Conservation (phyloP, 2,113 vertebrate genomes). For the Poeciliopsis occidentalis region DNA sequence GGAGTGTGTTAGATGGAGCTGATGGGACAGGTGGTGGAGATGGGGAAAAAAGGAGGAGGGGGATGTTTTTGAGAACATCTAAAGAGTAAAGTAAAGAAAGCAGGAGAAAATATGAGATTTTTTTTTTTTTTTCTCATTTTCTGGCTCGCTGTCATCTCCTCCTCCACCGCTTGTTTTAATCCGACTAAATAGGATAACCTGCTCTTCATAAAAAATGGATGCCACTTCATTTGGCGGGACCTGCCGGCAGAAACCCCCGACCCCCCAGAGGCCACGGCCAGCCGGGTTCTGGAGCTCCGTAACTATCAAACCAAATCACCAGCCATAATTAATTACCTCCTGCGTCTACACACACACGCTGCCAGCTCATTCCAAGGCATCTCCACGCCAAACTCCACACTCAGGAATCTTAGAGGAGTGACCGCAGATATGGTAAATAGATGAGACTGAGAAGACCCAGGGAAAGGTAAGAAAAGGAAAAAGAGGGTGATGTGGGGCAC, state of each 20-base stretch:
- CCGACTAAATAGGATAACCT: conserved; percentile 87
- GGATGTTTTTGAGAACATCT: conserved; percentile 47
- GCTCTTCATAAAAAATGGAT: conserved; percentile 87
- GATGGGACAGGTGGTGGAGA: conserved; percentile 26
- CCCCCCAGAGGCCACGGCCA: conserved; percentile 56
- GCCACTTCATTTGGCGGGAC: conserved; percentile 81
- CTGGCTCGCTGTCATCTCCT: conserved; percentile 59
- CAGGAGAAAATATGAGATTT: conserved; percentile 46
- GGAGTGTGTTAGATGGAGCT: conserved; percentile 2
- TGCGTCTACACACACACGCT: conserved; percentile 6
- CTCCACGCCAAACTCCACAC: neutral
- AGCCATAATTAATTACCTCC: conserved; percentile 80
- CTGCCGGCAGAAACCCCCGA: conserved; percentile 38
- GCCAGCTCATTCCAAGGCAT: conserved; percentile 20
- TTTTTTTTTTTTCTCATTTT: neutral
- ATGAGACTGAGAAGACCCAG: neutral
- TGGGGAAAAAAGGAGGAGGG: conserved; percentile 10
- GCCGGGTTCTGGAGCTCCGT: conserved; percentile 30
- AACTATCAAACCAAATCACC: conserved; percentile 67
- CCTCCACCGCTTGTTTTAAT: conserved; percentile 78
- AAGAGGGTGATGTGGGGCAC: conserved; percentile 13
- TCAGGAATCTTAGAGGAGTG: conserved; percentile 1
- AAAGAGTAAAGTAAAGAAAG: conserved; percentile 51
- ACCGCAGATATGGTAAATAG: conserved; percentile 15
- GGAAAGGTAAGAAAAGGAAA: conserved; percentile 1